These are phyloP conservation scores for Sceloporus tristichus DNA, from an alignment of 2,113 vertebrate species.

Conservation along the genomic window DNA sequence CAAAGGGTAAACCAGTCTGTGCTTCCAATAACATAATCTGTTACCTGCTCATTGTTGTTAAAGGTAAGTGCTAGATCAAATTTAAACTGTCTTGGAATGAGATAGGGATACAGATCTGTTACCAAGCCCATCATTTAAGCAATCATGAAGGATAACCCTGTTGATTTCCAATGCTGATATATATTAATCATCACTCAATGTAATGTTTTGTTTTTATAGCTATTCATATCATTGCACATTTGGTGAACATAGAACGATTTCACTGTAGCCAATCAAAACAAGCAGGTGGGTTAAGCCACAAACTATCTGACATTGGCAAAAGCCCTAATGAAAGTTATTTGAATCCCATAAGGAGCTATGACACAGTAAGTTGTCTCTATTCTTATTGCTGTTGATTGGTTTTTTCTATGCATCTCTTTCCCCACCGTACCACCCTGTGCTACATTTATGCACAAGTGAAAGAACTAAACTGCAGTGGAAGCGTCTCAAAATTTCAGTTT, in stretches of 20 bases:
- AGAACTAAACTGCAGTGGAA: neutral
- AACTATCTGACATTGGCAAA: conserved; percentile 79
- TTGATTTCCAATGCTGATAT: neutral
- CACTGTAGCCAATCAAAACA: conserved; percentile 70
- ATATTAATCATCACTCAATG: conserved; percentile 34
- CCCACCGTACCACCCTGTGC: too few species aligned
- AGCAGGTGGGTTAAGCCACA: conserved; percentile 69
- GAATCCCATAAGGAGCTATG: conserved; percentile 81
- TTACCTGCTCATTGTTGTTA: neutral
- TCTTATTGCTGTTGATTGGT: neutral
- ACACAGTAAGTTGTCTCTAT: conserved; percentile 72
- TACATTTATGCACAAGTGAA: neutral
- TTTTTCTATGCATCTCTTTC: conserved; percentile 41
- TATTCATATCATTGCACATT: conserved; percentile 80
- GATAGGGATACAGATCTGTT: neutral
- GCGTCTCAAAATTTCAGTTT: neutral
- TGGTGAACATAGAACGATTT: conserved; percentile 81
- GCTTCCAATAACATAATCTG: neutral
- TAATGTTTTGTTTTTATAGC: conserved; percentile 59
- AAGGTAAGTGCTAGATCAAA: neutral
- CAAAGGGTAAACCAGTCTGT: neutral
- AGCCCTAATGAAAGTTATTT: conserved; percentile 81
- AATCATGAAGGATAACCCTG: neutral
- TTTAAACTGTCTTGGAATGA: too few species aligned
- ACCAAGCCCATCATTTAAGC: neutral